These are phyloP conservation scores for Psilanteris sp. DNA, from an alignment of 1,140 invertebrate genomes.

Conservation along the genomic window DNA sequence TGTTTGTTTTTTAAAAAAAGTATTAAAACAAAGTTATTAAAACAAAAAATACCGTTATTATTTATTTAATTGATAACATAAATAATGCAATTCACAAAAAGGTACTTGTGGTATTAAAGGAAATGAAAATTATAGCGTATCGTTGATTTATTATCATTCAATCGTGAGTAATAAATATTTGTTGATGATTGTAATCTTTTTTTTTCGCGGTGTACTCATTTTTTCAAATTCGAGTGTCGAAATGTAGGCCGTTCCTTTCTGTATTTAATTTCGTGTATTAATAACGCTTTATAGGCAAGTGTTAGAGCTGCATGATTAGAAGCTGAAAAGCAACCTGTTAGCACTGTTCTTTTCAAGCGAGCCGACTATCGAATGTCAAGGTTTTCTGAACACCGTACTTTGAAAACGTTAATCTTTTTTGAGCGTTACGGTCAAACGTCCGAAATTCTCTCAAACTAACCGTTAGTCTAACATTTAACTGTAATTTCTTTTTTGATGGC, in stretches of 20 bases:
- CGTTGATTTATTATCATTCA: too few species aligned
- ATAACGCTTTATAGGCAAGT: constrained; percentile 8
- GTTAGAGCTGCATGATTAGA: constrained; percentile 37
- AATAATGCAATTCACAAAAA: too few species aligned
- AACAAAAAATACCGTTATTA: too few species aligned
- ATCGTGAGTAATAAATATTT: constrained; percentile 22
- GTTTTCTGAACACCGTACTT: constrained; percentile 21
- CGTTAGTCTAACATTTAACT: constrained; percentile 59
- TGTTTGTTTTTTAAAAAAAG: too few species aligned
- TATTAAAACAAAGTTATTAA: too few species aligned
- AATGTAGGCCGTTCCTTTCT: constrained; percentile 52
- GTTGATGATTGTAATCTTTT: constrained; percentile 18
- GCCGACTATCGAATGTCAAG: constrained; percentile 36
- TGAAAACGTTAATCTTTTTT: constrained; percentile 58
- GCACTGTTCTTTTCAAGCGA: constrained; percentile 27
- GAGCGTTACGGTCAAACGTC: constrained; percentile 43
- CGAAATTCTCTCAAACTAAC: constrained; percentile 49
- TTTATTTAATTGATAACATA: too few species aligned
- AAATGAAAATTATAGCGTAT: too few species aligned
- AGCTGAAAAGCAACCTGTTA: constrained; percentile 6
- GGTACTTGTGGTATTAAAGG: too few species aligned
- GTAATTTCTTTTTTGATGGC: constrained; percentile 44
- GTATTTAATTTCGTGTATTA: constrained; percentile 48
- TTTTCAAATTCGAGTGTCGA: constrained; percentile 6
- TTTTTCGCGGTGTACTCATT: constrained; percentile 20